Evolutionary conservation across 2,113 vertebrate genomes (phyloP), one percentile per base, ranked within the genome.

Genomic region (Pedetes capensis): DNA sequence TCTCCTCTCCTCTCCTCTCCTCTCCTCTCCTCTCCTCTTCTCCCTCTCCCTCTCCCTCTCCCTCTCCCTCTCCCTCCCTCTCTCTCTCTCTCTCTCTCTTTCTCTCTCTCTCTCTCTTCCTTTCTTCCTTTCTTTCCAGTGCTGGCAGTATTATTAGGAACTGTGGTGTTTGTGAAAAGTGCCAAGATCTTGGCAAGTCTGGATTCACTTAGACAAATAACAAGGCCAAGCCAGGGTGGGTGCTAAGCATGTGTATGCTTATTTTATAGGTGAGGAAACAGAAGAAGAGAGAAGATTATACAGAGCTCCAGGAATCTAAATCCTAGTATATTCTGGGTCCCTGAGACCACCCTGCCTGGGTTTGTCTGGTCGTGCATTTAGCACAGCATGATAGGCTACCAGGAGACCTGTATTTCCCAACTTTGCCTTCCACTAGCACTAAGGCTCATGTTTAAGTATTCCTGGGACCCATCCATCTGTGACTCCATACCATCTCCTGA

Each of bases 401-500:
- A 16, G 32, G 27, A 29, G 53, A 59, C 10, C 32, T 55, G 0
- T 29, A 13, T 55, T 95, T 96, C 78, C 84, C 16, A 57, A 25
- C 22, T 72, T 34, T n/a, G 37, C 47, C 18, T 7, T 86, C 78
- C 4, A 8, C 16, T 18, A 75, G 92, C 39, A 34, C 84, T 81
- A 47, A 86, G 44, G 27, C 44, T 49, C 42, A n/a, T 44, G 34
- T 44, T 68, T 89, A 39, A 80, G 64, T 51, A 49, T 51, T 89
- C 93, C 64, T 55, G 68, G 80, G 39, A 42, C 34, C 75, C 59
- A 16, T 16, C 64, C 44, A 16, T 18, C 69, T 76, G 53, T 84
- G 93, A 90, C 79, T 84, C 92, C n/a, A 5, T 61, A 49, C 83
- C 53, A 59, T 89, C 91, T 69, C 84, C 22, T 47, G 92, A 92